Evolutionary conservation across 2,113 vertebrate species (phyloP), one percentile per base, ranked within the genome.

Genomic region (Tylochromis polylepis): DNA sequence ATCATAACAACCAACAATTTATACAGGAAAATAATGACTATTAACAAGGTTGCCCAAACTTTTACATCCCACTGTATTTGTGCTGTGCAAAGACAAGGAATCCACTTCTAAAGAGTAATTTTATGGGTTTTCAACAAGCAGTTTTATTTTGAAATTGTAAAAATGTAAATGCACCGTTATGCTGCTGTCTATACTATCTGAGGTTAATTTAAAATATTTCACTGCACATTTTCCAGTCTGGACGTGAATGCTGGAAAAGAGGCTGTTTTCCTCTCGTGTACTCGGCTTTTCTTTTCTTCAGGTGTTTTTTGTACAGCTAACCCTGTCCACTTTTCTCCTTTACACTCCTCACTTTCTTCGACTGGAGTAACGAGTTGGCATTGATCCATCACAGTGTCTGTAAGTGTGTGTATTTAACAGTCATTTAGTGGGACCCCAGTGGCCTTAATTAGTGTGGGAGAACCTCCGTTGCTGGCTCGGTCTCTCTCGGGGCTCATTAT

Each of bases 381-480:
- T 46, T n/a, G 82, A 58, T 88, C 79, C 86, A 77, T 56, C 86
- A 8, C 83, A 34, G 29, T 36, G 79, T 18, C 70, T 57, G 82
- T 46, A 27, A 51, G 5, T 75, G 70, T 29, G 70, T 49, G 43
- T 82, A 87, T 87, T 89, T 88, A 90, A 90, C 86, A 93, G 79
- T 70, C 89, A 80, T 85, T 90, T 92, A 91, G 91, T 90, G 15
- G 83, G 67, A 70, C 59, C 88, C 91, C 65, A 88, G 88, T 83
- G 6, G 92, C 67, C 70, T 87, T 90, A 90, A 92, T 94, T 90
- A 92, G 85, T 36, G 85, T 58, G 49, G 29, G 55, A 81, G 65
- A 70, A 27, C 34, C 36, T 51, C 84, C 18, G 72, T 27, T 31
- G 8, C 78, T 65, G 20, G 70, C 78, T 77, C 67, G 1, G 34